Percentiles rank a stretch among this genome's conserved stretches.
Evolutionary conservation across 2,797 vertebrate genomes (phyloP).

Genomic region (Coregonus sp.): DNA sequence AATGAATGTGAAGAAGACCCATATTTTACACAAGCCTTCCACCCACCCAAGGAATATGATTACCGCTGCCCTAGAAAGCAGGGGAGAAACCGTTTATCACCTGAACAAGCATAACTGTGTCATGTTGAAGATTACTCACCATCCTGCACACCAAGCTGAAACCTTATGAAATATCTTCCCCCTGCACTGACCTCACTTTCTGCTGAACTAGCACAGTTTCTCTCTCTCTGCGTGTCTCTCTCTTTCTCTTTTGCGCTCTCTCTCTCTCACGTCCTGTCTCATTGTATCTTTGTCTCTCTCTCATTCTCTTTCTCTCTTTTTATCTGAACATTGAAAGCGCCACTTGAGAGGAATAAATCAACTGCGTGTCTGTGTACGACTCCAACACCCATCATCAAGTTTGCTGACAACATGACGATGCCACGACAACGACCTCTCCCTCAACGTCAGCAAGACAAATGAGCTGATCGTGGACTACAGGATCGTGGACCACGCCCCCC

Average conservation of each 20-base stretch:
- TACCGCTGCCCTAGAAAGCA: slow-evolving; percentile 78
- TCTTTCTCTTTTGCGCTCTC: not conserved
- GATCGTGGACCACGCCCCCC: no score
- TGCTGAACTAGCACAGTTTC: slow-evolving; percentile 75
- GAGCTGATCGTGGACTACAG: no score
- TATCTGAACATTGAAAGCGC: no score
- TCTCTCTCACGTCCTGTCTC: not conserved
- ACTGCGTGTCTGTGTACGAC: no score
- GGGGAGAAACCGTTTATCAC: slow-evolving; percentile 75
- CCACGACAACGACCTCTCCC: no score
- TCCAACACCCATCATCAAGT: no score
- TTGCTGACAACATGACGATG: no score
- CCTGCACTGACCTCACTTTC: slow-evolving; percentile 68
- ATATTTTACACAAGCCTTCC: slow-evolving; percentile 68
- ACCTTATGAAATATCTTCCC: slow-evolving; percentile 67
- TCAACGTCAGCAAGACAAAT: no score
- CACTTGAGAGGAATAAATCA: no score
- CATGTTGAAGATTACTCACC: slow-evolving; percentile 77
- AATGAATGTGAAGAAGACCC: slow-evolving; percentile 76
- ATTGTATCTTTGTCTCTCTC: not conserved
- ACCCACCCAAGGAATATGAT: slow-evolving; percentile 71
- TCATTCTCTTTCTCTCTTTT: no score
- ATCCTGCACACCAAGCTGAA: slow-evolving; percentile 58
- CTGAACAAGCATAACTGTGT: slow-evolving; percentile 79
- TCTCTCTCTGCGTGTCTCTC: slow-evolving; percentile 7